A percentile compares a stretch with the other conserved stretches of the same genome.
Conservation (phyloP, 2,797 vertebrate species). For the Syndactyla subalaris region DNA sequence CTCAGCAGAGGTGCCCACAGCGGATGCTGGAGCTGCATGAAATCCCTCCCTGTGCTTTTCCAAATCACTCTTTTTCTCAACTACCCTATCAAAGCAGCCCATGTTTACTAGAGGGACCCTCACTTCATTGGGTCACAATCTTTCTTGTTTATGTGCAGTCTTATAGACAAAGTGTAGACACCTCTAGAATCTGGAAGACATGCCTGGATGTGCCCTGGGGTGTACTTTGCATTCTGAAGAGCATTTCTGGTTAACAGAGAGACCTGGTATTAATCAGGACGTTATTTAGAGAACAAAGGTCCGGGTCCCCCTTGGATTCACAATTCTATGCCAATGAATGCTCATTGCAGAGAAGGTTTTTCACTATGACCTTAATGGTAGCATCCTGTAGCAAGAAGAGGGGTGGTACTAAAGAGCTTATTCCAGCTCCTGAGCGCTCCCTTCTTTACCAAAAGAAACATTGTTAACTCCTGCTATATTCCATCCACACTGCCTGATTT, state of each 20-base stretch:
- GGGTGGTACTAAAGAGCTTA: not conserved
- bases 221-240: not conserved
- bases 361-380: not conserved
- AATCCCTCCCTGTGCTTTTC: accelerated
- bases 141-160: not conserved
- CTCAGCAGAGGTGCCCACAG: not conserved
- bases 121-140: too few species aligned
- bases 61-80: not conserved
- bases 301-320: accelerated
- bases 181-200: not conserved
- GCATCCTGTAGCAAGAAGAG: not conserved
- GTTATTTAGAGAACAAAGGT: not conserved
- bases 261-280: not conserved
- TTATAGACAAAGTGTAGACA: not conserved
- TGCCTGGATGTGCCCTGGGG: not conserved
- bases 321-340: not conserved
- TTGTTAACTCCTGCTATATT: not conserved
- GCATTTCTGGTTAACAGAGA: not conserved
- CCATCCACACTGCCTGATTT: not conserved
- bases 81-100: not conserved
- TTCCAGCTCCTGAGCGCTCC: not conserved
- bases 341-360: not conserved
- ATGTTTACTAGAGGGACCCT: not conserved
- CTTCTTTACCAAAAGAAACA: not conserved
- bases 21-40: not conserved